Conservation (phyloP, 2,113 vertebrate genomes). For the Propithecus coquereli region DNA sequence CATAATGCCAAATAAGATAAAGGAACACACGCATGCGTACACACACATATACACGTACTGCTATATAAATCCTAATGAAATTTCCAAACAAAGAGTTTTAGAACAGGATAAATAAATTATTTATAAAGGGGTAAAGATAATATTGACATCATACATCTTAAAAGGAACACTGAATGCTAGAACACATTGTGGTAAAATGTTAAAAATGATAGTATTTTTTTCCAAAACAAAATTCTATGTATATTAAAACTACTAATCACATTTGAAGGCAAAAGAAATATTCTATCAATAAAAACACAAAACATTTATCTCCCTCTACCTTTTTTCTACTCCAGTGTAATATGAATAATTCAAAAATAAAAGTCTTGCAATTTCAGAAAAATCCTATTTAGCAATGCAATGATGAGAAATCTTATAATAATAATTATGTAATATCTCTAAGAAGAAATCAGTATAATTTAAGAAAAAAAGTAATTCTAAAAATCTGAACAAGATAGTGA, state of each 20-base stretch:
- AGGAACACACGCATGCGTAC: too few relatives aligned
- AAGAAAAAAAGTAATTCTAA: not conserved
- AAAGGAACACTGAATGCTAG: not conserved
- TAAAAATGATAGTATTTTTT: not conserved
- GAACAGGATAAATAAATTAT: not conserved
- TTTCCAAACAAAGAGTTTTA: not conserved
- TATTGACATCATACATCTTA: not conserved
- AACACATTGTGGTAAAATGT: not conserved
- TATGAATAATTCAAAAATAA: not conserved
- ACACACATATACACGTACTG: not conserved
- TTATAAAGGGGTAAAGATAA: not conserved
- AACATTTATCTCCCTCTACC: not conserved
- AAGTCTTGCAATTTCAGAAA: not conserved
- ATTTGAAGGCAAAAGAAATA: not conserved
- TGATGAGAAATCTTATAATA: not conserved
- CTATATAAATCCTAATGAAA: not conserved
- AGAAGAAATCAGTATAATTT: not conserved
- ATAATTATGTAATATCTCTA: not conserved
- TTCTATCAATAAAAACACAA: not conserved
- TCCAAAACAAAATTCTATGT: not conserved
- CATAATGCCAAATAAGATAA: not conserved
- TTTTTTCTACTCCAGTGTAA: not conserved
- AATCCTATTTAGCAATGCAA: not conserved
- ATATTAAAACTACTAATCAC: not conserved
- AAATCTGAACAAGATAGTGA: not conserved